Conservation (phyloP, 1,140 invertebrate genomes). For the Aporrectodea caliginosa region DNA sequence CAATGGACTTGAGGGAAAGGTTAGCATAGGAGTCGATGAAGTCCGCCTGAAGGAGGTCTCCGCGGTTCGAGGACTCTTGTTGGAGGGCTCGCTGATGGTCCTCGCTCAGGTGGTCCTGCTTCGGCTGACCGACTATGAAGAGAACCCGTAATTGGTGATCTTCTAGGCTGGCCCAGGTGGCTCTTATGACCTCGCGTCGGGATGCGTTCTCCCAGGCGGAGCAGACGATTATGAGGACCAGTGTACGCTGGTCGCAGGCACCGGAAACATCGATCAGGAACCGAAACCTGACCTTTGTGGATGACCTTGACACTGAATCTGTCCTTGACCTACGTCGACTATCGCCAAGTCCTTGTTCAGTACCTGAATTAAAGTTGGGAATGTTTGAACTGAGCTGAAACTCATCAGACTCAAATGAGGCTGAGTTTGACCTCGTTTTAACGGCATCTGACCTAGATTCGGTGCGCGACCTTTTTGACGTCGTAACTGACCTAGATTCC, state of each 20-base stretch:
- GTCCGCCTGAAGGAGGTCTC: conserved; percentile 1
- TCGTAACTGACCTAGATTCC: too few species aligned
- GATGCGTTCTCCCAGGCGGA: not conserved
- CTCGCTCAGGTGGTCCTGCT: too few species aligned
- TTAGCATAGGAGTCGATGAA: not conserved
- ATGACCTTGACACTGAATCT: not conserved
- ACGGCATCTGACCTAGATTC: not conserved
- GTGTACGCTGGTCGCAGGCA: not conserved
- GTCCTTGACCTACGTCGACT: not conserved
- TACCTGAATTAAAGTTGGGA: too few species aligned
- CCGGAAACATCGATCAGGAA: not conserved
- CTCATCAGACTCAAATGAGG: too few species aligned
- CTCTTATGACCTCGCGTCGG: not conserved
- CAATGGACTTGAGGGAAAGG: conserved; percentile 6
- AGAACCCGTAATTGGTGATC: not conserved
- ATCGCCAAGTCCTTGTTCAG: not conserved
- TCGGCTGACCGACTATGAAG: not conserved
- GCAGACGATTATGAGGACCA: conserved; percentile 9
- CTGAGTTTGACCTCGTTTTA: too few species aligned
- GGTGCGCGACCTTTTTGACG: not conserved
- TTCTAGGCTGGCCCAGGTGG: not conserved
- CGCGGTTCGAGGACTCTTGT: not conserved
- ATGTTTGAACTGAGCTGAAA: too few species aligned
- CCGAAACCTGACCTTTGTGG: not conserved
- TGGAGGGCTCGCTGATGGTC: not conserved